These are phyloP conservation scores for Elephantulus edwardii DNA, from an alignment of 2,113 vertebrate genomes.

Conservation along the genomic window DNA sequence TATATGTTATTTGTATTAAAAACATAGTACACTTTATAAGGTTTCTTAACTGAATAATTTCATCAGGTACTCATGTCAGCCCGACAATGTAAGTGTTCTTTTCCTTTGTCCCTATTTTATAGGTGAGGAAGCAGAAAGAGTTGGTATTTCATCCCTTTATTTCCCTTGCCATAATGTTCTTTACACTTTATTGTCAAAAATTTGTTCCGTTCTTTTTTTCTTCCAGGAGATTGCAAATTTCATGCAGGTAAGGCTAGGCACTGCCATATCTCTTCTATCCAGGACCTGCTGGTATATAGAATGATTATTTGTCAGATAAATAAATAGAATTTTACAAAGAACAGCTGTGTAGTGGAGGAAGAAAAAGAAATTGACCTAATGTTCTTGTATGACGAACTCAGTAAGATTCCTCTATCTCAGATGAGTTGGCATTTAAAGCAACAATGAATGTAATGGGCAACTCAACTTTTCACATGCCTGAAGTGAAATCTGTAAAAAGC, in stretches of 20 bases:
- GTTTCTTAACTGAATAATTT: not conserved
- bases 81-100: not conserved
- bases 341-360: constrained; percentile 57
- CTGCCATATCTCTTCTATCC: not conserved
- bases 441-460: constrained; percentile 9
- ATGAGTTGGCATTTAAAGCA: constrained; percentile 46
- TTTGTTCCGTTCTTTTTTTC: not conserved
- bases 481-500: constrained; percentile 51
- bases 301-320: constrained; percentile 49
- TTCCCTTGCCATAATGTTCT: not conserved
- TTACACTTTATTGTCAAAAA: not conserved
- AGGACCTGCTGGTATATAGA: constrained; percentile 16
- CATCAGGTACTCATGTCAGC: not conserved
- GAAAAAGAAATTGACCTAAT: constrained; percentile 40
- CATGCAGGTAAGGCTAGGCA: constrained; percentile 12
- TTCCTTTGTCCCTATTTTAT: not conserved
- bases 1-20: too few species aligned
- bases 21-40: not conserved
- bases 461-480: constrained; percentile 34
- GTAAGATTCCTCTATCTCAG: constrained; percentile 35
- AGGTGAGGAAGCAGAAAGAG: not conserved
- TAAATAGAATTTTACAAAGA: constrained; percentile 35
- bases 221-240: not conserved
- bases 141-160: not conserved
- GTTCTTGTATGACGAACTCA: constrained; percentile 44